phyloP scores from a whole-genome alignment of 1,140 invertebrate species.

The Pachypsylla venusta region DNA sequence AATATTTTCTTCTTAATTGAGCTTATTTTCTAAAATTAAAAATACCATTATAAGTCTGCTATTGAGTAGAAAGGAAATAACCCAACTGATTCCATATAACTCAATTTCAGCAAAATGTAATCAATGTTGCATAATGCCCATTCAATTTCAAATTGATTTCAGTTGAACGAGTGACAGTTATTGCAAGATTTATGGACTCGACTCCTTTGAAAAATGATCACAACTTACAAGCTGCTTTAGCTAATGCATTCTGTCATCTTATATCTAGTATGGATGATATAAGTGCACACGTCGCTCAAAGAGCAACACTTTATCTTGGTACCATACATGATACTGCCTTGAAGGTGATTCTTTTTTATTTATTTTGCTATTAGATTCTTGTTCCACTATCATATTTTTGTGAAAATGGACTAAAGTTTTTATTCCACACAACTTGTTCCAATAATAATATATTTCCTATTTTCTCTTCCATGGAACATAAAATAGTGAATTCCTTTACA shows the following conservation, averaged over 20 bases:
- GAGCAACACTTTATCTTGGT: constrained; percentile 81
- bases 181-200: constrained; percentile 83
- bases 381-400: constrained; percentile 13
- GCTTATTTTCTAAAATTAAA: too few species aligned
- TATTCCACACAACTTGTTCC: too few species aligned
- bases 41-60: too few species aligned
- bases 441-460: too few species aligned
- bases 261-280: constrained; percentile 92
- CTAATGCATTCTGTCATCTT: constrained; percentile 92
- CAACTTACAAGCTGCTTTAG: constrained; percentile 78
- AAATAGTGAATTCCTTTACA: too few species aligned
- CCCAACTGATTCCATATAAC: too few species aligned
- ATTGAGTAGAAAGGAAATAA: too few species aligned
- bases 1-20: too few species aligned
- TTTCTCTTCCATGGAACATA: too few species aligned
- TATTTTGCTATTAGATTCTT: constrained; percentile 12
- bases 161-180: constrained; percentile 84
- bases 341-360: constrained; percentile 36
- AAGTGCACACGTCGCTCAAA: constrained; percentile 85
- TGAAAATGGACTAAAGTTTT: neutral
- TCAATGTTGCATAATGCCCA: too few species aligned
- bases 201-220: constrained; percentile 68
- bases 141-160: too few species aligned
- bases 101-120: too few species aligned
- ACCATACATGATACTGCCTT: constrained; percentile 81